Base-by-base conservation (phyloP, 2,888 invertebrate genomes). In the Morinoia aosen region DNA sequence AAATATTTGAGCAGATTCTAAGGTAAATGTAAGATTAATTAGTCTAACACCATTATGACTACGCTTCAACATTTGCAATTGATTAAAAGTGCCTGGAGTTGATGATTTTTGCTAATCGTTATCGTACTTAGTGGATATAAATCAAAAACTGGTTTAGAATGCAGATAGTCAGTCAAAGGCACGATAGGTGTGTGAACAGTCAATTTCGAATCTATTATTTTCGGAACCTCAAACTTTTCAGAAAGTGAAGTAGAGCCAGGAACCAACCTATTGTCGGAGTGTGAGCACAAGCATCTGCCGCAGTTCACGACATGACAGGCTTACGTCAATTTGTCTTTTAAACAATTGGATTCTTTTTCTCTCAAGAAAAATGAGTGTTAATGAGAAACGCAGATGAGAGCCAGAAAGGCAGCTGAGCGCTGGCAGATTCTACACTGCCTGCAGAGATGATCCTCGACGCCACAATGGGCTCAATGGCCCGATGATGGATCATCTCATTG, bases 401-500 rank as follows among this genome's bases (percentile, higher is more conserved):
- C 33, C 0, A 33, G 76, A 16, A 33, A 16, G 33, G 76, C 25
- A 33, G 76, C 76, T 76, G 76, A 76, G 76, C 76, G 33, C 25
- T 16, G 33, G 76, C 76, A 16, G 76, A 76, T 76, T 76, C 76
- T 76, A 16, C 33, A 7, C 76, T 16, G 25, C 76, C 76, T 76
- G 76, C 76, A 76, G 76, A 76, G 76, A 90, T 48, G 90, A 90
- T 90, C 90, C 90, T 90, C 90, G 40, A 40, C 10, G 10, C 16
- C 25, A 90, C 90, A 90, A 39, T 48, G 90, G 40, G 39, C 48
- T 48, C 90, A 90, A 48, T 90, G 90, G 39, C 90, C 90, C 90
- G 90, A 90, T 90, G 90, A 90, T 90, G 90, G 90, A 90, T 90
- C 40, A 90, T 90, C 90, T 33, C 90, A 40, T 90, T 90, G 40